Conservation (phyloP, 2,113 vertebrate genomes). For the Egretta garzetta region DNA sequence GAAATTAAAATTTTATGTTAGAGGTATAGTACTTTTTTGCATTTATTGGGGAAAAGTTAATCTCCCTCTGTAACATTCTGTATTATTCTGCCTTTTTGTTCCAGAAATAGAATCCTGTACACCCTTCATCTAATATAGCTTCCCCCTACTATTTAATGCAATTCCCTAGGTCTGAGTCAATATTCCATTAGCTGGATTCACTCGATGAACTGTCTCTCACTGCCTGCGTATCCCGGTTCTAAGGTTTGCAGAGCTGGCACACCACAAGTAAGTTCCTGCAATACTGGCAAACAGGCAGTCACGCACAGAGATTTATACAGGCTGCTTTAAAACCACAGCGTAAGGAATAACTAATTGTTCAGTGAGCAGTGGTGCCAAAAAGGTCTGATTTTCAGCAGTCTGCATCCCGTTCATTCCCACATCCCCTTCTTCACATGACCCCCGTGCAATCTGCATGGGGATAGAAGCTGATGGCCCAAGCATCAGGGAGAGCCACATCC, state of each 20-base stretch:
- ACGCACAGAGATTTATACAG: fast-evolving
- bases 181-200: constrained; percentile 29
- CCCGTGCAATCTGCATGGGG: fast-evolving
- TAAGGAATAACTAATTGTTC: background rate
- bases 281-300: background rate
- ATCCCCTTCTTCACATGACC: fast-evolving
- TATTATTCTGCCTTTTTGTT: background rate
- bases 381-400: background rate
- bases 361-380: background rate
- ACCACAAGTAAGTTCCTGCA: too few relatives aligned
- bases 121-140: background rate
- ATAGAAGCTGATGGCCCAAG: background rate
- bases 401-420: background rate
- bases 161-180: constrained; percentile 23
- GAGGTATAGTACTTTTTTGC: background rate
- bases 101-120: background rate
- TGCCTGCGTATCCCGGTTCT: background rate
- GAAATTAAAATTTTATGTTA: background rate
- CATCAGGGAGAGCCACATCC: background rate
- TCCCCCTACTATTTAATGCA: background rate
- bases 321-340: background rate
- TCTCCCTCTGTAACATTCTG: background rate
- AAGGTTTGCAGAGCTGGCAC: background rate
- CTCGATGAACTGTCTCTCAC: background rate
- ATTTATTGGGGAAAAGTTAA: background rate